Base-by-base conservation (phyloP, 2,888 invertebrate species). In the Cordylochernes scorpioides region DNA sequence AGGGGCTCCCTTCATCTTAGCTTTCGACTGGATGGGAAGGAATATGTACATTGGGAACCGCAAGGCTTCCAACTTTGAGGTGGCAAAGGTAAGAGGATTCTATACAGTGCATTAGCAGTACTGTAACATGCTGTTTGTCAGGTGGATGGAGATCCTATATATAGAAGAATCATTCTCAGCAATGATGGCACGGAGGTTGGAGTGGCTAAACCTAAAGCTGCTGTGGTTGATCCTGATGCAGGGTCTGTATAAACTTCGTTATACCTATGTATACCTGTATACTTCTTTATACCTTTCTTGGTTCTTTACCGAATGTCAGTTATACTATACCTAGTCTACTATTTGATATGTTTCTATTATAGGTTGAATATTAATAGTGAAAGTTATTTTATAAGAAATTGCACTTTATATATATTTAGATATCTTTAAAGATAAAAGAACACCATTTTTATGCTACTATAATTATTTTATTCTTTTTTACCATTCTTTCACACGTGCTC, bases 21-120 rank as follows among this genome's bases (percentile, higher is more conserved):
- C 91, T 0, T 77, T 88, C 47, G 94, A 97, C 51, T 94, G 94
- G 91, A 61, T 91, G 14, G 88, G 91, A 3, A 62, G 86, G 30
- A 97, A 94, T 56, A 53, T 97, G 18, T 91, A 73, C 51, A 70
- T 91, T 51, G 84, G 80, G 15, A 91, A 88, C 47, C 65, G 71
- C 19, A 62, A 69, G 3, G 77, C 82, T 2, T 75, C 80, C 30
- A 86, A 82, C 41, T 73, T 94, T 38, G 86, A 88, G 55, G 67
- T 80, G 2, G 64, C 86, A 1, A 65, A 72, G 40, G 42, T 44
- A 19, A 39, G 39, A 15, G 10, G 5, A 5, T 17, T 27, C 16
- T 27, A 15, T 27, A 27, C 8, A 19, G 10, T 19, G 19, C 10
- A 19, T 9, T 19, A 8, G 10, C 19, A 9, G 19, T 19, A 10